Percentiles rank a stretch among this genome's conserved stretches.
phyloP scores from a whole-genome alignment of 2,888 invertebrate genomes.

The Drosophila flavopinicola region DNA sequence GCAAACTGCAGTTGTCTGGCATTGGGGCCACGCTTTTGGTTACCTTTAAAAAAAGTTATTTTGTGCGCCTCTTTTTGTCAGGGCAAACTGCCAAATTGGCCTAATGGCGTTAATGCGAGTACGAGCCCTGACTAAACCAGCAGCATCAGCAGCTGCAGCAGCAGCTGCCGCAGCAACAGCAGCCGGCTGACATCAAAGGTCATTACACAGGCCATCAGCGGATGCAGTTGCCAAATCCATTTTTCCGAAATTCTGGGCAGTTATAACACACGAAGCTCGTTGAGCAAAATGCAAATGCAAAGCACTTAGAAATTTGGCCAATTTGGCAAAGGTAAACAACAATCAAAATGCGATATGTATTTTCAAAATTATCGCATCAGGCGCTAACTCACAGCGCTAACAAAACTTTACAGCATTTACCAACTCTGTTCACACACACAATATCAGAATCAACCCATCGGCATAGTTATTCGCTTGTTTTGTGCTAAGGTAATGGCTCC shows the following conservation, averaged over 20 bases:
- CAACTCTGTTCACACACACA: constrained; percentile 14
- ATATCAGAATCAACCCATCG: background rate
- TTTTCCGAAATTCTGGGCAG: constrained; percentile 31
- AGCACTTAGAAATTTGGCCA: constrained; percentile 55
- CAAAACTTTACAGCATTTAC: constrained; percentile 5
- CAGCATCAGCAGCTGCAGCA: constrained; percentile 40
- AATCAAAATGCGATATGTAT: too few relatives aligned
- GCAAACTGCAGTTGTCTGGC: constrained; percentile 34
- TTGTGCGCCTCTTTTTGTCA: constrained; percentile 32
- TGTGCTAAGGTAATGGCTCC: constrained; percentile 48
- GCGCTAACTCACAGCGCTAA: background rate
- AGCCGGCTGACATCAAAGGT: constrained; percentile 59
- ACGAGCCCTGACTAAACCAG: constrained; percentile 69
- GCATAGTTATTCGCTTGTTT: too few relatives aligned
- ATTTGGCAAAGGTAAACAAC: constrained; percentile 3
- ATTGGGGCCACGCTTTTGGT: constrained; percentile 57
- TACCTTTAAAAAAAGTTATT: constrained; percentile 68
- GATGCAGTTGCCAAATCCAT: constrained; percentile 57
- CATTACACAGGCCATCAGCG: constrained; percentile 57
- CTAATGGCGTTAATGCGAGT: constrained; percentile 81
- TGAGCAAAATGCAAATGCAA: constrained; percentile 59
- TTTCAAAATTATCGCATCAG: too few relatives aligned
- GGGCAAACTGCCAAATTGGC: constrained; percentile 78
- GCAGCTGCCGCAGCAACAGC: constrained; percentile 11
- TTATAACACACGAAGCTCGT: constrained; percentile 21